phyloP scores from a whole-genome alignment of 2,888 invertebrate genomes.

The Erebia aethiops region DNA sequence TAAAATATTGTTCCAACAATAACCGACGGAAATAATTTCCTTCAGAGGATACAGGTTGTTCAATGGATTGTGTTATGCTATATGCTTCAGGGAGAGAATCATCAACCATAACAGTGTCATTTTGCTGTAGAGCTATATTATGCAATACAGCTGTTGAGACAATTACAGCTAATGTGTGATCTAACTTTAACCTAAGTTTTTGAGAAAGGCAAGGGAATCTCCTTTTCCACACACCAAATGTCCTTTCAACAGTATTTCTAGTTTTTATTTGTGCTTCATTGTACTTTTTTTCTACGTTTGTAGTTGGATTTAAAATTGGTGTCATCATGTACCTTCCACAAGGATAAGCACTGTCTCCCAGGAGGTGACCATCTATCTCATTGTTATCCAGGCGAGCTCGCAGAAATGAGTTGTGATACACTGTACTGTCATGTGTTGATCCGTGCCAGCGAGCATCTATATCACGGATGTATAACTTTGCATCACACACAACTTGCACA shows the following conservation, averaged over 20 bases:
- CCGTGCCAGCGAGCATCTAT: too few species aligned
- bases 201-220: too few species aligned
- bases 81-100: neutral
- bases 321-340: too few species aligned
- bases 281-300: slow-evolving; percentile 32
- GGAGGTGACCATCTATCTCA: too few species aligned
- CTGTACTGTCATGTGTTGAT: too few species aligned
- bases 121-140: slow-evolving; percentile 4
- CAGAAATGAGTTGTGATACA: too few species aligned
- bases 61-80: neutral
- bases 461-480: too few species aligned
- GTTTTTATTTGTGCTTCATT: slow-evolving; percentile 41
- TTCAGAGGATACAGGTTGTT: neutral
- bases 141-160: slow-evolving; percentile 15
- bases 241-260: slow-evolving; percentile 40
- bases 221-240: slow-evolving; percentile 29
- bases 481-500: too few species aligned
- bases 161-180: slow-evolving; percentile 14
- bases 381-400: too few species aligned
- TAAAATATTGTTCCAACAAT: neutral
- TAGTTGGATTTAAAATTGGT: slow-evolving; percentile 33
- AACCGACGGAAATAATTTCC: neutral
- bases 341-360: too few species aligned
- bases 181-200: neutral
- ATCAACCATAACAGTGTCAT: neutral